A percentile compares a stretch with the other conserved stretches of the same genome.
Conservation (phyloP, 2,888 invertebrate genomes). For the Trachelus troglodyta region DNA sequence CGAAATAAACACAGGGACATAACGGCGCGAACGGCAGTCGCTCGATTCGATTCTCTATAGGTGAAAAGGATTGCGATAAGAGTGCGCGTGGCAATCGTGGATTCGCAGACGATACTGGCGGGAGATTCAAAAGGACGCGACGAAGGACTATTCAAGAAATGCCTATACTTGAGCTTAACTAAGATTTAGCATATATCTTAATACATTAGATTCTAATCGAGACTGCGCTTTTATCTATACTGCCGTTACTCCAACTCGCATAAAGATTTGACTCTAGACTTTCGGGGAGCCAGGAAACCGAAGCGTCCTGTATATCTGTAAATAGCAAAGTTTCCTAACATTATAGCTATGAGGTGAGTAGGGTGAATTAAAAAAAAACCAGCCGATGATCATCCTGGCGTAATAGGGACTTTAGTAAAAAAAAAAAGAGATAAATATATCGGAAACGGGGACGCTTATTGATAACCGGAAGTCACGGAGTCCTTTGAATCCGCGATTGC, state of each 20-base stretch:
- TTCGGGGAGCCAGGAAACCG: not conserved
- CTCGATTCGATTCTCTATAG: not conserved
- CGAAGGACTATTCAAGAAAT: slow-evolving; percentile 3
- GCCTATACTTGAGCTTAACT: slow-evolving; percentile 9
- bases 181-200: not conserved
- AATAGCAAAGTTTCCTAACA: not conserved
- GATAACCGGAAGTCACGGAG: not conserved
- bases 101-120: not conserved
- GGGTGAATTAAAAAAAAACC: not conserved
- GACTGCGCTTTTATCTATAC: not conserved
- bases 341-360: not conserved
- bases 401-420: not conserved
- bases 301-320: not conserved
- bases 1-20: not conserved
- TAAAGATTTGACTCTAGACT: not conserved
- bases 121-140: not conserved
- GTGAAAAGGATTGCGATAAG: not conserved
- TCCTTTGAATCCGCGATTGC: not conserved
- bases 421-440: not conserved
- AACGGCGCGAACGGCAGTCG: not conserved
- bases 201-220: not conserved
- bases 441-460: not conserved
- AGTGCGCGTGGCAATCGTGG: not conserved
- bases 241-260: not conserved
- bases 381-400: not conserved